phyloP scores from a whole-genome alignment of 1,140 invertebrate species.

The Drosophila mojavensis region DNA sequence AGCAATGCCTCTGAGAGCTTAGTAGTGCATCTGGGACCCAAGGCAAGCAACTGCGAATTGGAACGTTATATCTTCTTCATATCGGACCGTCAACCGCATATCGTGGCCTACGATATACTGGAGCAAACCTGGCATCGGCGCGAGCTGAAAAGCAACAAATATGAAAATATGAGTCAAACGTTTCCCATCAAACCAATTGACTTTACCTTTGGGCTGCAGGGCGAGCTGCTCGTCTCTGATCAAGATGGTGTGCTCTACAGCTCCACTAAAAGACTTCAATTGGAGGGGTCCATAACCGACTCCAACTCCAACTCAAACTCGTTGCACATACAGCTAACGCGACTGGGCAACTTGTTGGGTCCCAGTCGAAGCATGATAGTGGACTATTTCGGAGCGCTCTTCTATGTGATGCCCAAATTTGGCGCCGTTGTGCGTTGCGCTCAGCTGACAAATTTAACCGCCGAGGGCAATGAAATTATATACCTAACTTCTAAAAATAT shows the following conservation, averaged over 20 bases:
- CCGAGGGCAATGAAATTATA: slow-evolving; percentile 79
- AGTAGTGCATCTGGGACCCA: slow-evolving; percentile 69
- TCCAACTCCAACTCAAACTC: neutral
- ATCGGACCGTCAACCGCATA: slow-evolving; percentile 38
- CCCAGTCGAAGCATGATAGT: slow-evolving; percentile 65
- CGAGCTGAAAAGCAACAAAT: slow-evolving; percentile 59
- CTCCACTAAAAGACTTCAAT: slow-evolving; percentile 37
- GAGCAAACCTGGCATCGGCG: slow-evolving; percentile 70
- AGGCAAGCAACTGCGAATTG: slow-evolving; percentile 48
- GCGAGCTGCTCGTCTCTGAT: slow-evolving; percentile 64
- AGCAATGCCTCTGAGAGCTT: slow-evolving; percentile 40
- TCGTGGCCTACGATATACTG: slow-evolving; percentile 77
- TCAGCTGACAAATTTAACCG: slow-evolving; percentile 57
- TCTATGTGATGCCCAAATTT: slow-evolving; percentile 75
- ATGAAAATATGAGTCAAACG: slow-evolving; percentile 53
- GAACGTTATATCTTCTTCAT: slow-evolving; percentile 76
- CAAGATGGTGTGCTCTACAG: slow-evolving; percentile 68
- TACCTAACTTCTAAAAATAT: slow-evolving; percentile 77
- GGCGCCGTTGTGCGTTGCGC: slow-evolving; percentile 75
- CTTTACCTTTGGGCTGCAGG: slow-evolving; percentile 59
- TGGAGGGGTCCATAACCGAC: neutral
- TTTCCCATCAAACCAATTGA: slow-evolving; percentile 70
- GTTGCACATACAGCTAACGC: slow-evolving; percentile 47
- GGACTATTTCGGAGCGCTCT: slow-evolving; percentile 62
- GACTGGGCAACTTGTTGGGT: slow-evolving; percentile 67